Evolutionary conservation across 2,797 vertebrate species (phyloP).

Genomic region (Falco peregrinus): DNA sequence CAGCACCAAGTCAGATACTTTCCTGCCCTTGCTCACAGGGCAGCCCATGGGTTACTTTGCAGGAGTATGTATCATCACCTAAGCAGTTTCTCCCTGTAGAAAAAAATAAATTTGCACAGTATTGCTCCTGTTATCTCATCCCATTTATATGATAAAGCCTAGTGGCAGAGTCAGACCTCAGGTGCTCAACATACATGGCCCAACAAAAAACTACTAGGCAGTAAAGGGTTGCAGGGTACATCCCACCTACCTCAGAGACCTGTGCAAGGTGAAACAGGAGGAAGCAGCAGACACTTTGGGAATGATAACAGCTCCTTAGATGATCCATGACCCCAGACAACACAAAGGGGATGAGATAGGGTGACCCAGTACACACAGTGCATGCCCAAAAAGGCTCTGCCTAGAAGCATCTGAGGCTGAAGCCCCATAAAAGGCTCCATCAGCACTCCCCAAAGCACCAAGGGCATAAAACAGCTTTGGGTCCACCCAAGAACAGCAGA

Average conservation of each 20-base stretch:
- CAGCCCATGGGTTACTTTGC: not conserved
- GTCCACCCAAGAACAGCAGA: not conserved
- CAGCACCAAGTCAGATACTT: not conserved
- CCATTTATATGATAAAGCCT: not conserved
- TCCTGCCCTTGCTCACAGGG: not conserved
- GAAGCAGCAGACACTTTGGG: fast-evolving
- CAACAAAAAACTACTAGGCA: not conserved
- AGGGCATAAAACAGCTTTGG: fast-evolving
- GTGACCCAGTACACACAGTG: fast-evolving
- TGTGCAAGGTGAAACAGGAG: not conserved
- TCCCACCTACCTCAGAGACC: not conserved
- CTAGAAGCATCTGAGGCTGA: not conserved
- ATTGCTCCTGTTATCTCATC: not conserved
- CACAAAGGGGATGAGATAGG: fast-evolving
- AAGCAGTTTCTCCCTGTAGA: not conserved
- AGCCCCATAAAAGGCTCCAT: not conserved
- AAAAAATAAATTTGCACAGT: not conserved
- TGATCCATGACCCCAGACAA: fast-evolving
- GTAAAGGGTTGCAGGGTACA: not conserved
- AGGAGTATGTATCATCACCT: not conserved
- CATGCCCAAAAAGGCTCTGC: not conserved
- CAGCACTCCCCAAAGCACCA: not conserved
- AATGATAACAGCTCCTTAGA: not conserved
- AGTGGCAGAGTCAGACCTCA: not conserved
- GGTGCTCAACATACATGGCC: too few relatives aligned